Conservation (phyloP, 2,888 invertebrate genomes). For the Neelides folsomi region DNA sequence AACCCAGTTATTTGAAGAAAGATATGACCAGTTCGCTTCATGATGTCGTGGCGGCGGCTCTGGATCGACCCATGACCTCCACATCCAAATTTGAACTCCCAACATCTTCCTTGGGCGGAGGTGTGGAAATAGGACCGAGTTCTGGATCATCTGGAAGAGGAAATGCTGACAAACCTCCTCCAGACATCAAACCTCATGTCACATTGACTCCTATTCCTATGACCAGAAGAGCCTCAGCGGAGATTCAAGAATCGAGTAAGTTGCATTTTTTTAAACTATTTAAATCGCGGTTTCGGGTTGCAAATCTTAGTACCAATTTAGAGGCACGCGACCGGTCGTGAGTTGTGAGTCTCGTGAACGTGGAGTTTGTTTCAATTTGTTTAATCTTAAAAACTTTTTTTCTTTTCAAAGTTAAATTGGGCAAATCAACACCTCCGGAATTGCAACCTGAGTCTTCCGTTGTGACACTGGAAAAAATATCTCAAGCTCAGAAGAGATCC, state of each 20-base stretch:
- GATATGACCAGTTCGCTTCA: conserved; percentile 21
- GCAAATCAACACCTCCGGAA: too few relatives aligned
- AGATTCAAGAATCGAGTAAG: conserved; percentile 11
- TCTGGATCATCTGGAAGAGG: conserved; percentile 7
- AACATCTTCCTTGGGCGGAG: conserved; percentile 9
- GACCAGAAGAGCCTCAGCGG: conserved; percentile 16
- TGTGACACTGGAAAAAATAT: too few relatives aligned
- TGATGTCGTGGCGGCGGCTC: conserved; percentile 26
- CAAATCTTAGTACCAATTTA: too few relatives aligned
- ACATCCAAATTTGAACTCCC: background rate
- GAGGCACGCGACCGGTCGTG: too few relatives aligned
- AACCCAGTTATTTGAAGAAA: background rate
- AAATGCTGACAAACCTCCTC: conserved; percentile 21
- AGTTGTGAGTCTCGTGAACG: too few relatives aligned
- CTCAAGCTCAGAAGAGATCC: too few relatives aligned
- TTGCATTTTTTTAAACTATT: too few relatives aligned
- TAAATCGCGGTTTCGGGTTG: too few relatives aligned
- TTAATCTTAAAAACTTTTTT: too few relatives aligned
- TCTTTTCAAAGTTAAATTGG: too few relatives aligned
- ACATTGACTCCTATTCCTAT: conserved; percentile 30
- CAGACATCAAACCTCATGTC: conserved; percentile 32
- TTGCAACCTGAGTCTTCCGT: too few relatives aligned
- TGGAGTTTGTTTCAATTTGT: too few relatives aligned
- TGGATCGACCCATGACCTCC: conserved; percentile 28
- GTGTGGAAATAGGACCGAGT: conserved; percentile 13